A percentile compares a stretch with the other conserved stretches of the same genome.
phyloP scores from a whole-genome alignment of 1,140 invertebrate genomes.

The Temnothorax nylanderi region DNA sequence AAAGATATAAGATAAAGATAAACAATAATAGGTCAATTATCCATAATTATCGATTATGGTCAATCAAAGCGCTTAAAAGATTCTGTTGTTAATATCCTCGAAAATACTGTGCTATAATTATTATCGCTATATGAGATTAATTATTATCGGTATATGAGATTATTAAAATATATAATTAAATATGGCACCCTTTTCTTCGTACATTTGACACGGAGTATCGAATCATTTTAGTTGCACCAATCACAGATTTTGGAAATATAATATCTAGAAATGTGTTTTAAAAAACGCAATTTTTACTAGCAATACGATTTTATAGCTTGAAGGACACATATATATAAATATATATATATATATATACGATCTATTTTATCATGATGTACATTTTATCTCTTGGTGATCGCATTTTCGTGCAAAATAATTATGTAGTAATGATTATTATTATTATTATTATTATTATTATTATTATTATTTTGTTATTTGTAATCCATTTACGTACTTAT shows the following conservation, averaged over 20 bases:
- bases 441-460: conserved; percentile 35
- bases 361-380: conserved; percentile 65
- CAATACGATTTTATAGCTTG: conserved; percentile 60
- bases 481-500: conserved; percentile 68
- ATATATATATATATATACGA: conserved; percentile 42
- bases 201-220: background rate
- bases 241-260: conserved; percentile 19
- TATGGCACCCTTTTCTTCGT: background rate
- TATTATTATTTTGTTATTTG: conserved; percentile 54
- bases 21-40: background rate
- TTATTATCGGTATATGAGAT: background rate
- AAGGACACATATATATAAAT: conserved; percentile 30
- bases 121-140: background rate
- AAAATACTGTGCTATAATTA: background rate
- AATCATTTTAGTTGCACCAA: conserved; percentile 20
- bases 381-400: conserved; percentile 67
- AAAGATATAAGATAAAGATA: background rate
- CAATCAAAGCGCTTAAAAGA: background rate
- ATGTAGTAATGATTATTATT: conserved; percentile 63
- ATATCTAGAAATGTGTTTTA: conserved; percentile 50
- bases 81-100: background rate
- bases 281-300: conserved; percentile 54
- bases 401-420: conserved; percentile 49
- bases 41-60: conserved; percentile 6
- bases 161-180: conserved; percentile 3